phyloP scores from a whole-genome alignment of 2,113 vertebrate species.

The Oreochromis aureus region DNA sequence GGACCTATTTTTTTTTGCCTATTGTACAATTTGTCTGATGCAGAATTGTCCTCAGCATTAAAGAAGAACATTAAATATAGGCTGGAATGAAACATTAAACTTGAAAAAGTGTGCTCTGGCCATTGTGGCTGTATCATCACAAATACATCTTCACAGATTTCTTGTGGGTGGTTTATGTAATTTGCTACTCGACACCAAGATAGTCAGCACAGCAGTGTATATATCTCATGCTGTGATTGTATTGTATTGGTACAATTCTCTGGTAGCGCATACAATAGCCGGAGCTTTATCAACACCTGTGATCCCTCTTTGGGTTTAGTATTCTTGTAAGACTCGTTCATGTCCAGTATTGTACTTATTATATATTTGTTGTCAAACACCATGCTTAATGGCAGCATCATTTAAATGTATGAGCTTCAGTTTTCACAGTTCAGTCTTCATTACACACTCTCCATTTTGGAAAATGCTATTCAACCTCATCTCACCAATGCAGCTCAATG shows the following conservation, averaged over 20 bases:
- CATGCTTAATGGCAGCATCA: not conserved
- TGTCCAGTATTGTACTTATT: not conserved
- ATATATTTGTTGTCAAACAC: not conserved
- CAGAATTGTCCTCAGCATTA: slow-evolving; percentile 21
- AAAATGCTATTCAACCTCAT: not conserved
- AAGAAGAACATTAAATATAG: slow-evolving; percentile 30
- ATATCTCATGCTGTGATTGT: not conserved
- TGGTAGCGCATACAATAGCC: not conserved
- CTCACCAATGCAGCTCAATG: not conserved
- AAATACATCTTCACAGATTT: slow-evolving; percentile 57
- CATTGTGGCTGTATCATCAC: slow-evolving; percentile 22
- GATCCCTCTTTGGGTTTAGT: not conserved
- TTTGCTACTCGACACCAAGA: slow-evolving; percentile 39
- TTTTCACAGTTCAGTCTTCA: not conserved
- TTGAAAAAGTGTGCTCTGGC: slow-evolving; percentile 6
- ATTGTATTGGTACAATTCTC: slow-evolving; percentile 17
- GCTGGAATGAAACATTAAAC: slow-evolving; percentile 4
- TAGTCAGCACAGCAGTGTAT: slow-evolving; percentile 21
- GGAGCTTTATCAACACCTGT: slow-evolving; percentile 4
- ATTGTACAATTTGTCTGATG: slow-evolving; percentile 34
- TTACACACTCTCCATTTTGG: not conserved
- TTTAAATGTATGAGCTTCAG: not conserved
- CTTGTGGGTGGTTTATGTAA: slow-evolving; percentile 59
- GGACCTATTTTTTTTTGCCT: slow-evolving; percentile 17
- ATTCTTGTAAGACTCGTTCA: not conserved